Conservation (phyloP, 2,797 vertebrate species). For the Rhinogobio ventralis region DNA sequence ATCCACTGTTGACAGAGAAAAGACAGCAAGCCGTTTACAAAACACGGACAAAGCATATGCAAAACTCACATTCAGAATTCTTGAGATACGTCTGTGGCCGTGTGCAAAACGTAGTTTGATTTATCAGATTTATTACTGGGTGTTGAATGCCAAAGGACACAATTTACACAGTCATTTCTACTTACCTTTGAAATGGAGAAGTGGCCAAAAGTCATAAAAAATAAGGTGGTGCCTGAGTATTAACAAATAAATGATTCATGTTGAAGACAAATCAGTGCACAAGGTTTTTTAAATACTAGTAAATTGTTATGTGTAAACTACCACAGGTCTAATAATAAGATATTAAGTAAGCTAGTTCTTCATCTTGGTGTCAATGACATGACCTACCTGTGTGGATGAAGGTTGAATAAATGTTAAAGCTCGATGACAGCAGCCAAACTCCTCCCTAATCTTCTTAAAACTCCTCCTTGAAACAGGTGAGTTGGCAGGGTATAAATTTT, state of each 20-base stretch:
- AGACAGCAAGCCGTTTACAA: constrained; percentile 76
- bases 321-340: not conserved
- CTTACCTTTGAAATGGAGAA: constrained; percentile 4
- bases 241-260: not conserved
- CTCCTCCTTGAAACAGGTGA: constrained; percentile 74
- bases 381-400: constrained; percentile 53
- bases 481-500: constrained; percentile 73
- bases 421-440: constrained; percentile 23
- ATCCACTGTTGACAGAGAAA: constrained; percentile 60
- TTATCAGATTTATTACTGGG: constrained; percentile 5
- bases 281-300: not conserved
- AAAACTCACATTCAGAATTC: constrained; percentile 31
- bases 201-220: not conserved
- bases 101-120: not conserved
- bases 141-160: constrained; percentile 20
- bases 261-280: not conserved
- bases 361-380: constrained; percentile 53
- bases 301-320: not conserved
- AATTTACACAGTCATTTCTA: not conserved
- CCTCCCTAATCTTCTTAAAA: constrained; percentile 37
- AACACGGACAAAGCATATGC: constrained; percentile 64
- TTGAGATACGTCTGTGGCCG: not conserved
- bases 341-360: not conserved
- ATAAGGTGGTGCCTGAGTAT: not conserved
- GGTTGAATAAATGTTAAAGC: constrained; percentile 55